These are phyloP conservation scores for cattle (Bos taurus) DNA, from an alignment of 2,113 vertebrate genomes.

Conservation along the genomic window DNA sequence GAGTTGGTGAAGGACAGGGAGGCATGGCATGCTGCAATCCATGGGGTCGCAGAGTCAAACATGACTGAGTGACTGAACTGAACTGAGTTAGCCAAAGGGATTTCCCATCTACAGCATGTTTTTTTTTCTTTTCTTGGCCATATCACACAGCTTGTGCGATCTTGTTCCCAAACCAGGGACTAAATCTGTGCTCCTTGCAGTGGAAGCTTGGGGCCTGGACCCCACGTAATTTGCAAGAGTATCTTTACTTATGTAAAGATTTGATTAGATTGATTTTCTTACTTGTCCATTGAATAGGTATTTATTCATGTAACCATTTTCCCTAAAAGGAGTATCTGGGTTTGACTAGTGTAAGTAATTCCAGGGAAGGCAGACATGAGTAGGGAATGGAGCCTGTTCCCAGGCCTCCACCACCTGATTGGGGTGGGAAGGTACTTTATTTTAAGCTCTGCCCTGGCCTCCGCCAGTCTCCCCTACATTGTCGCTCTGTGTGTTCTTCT, in stretches of 20 bases:
- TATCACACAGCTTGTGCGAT: background rate
- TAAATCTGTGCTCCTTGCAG: background rate
- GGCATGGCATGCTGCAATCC: rapidly evolving
- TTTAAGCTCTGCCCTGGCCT: background rate
- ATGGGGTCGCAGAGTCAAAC: background rate
- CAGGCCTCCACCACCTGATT: background rate
- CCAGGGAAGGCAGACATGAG: background rate
- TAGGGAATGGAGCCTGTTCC: no score
- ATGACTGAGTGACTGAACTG: background rate
- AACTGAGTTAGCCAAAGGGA: background rate
- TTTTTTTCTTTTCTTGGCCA: background rate
- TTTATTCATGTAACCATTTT: background rate
- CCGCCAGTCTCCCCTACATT: background rate
- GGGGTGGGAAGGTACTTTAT: rapidly evolving
- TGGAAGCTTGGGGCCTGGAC: background rate
- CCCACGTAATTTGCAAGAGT: background rate
- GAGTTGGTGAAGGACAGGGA: background rate
- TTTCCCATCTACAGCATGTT: background rate
- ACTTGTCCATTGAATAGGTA: background rate
- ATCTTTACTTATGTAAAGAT: background rate
- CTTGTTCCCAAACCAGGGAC: background rate
- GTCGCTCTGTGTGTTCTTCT: background rate
- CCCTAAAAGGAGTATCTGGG: background rate
- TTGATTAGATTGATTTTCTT: background rate
- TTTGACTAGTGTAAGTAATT: background rate